Evolutionary conservation across 2,888 invertebrate species (phyloP), one percentile per base, ranked within the genome.

Genomic region (Melanostoma scalare): DNA sequence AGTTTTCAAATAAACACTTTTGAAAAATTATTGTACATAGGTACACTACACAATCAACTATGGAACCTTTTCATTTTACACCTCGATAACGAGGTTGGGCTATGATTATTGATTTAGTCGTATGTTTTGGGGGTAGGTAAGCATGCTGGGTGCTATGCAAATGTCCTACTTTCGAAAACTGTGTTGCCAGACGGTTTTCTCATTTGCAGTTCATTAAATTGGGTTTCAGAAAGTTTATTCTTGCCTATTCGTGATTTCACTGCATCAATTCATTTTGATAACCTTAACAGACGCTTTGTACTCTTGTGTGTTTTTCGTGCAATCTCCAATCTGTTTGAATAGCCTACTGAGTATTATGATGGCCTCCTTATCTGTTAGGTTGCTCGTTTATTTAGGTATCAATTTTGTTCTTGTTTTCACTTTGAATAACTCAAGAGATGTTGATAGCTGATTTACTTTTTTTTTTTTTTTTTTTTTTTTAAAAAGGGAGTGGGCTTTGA

Each of bases 191-290:
- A 53, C 30, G 44, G 6, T 10, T 56, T 46, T 38, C 31, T 30
- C 56, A 69, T 73, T 65, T 33, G 20, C 55, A 73, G 63, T 35
- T 48, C 55, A 56, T 73, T 73, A 73, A 65, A 20, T 55, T 20
- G 20, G 46, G 55, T 46, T 56, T 35, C 63, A 63, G 38, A 63
- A 48, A 65, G 52, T 48, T 56, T 9, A 3, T 56, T 46, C 46
- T 36, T 56, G 48, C 56, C 68, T 46, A 6, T 20, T 20, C 20
- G 20, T 46, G 9, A 55, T 46, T 55, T n/a, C 44, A 30, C 20
- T 42, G 30, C 46, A 68, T 68, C 30, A 46, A 35, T 46, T 68
- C 8, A 8, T 35, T 56, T 58, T 56, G 56, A 68, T 68, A 55
- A 55, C 44, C 44, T 53, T 35, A 35, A 67, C 4, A n/a, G 40